Base-by-base conservation (phyloP, 2,888 invertebrate species). In the Caenorhabditis sp. region DNA sequence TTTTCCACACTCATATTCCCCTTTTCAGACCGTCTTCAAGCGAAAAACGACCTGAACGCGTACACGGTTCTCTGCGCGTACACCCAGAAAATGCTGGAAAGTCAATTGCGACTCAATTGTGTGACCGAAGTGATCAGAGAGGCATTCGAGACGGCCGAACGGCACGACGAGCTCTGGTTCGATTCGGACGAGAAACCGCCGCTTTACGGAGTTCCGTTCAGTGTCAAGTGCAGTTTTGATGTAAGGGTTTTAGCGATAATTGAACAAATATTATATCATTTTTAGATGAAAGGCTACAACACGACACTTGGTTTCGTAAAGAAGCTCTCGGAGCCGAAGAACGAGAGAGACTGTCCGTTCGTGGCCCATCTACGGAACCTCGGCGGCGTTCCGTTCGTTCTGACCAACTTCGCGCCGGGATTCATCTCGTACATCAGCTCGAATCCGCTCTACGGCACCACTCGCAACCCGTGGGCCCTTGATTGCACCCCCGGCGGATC, bases 301-400 rank as follows among this genome's bases (percentile, higher is more conserved):
- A 85, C 86, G 13, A 88, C 87, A 7, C 65, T 86, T 32, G 90
- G 90, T 1, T 75, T 89, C 39, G 86, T 88, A 2, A 89, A 89
- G 78, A 79, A 80, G 11, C 72, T 90, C 22, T 85, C 87, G 26
- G 78, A 86, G 46, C 90, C 90, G 4, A 52, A 43, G 20, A 78
- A 80, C 52, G 50, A 66, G 1, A 68, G 66, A 0, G 83, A 85
- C 26, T 85, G 86, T 65, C 79, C 86, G n/a, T 75, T 84, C 45
- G 84, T 88, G 1, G 71, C 68, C 1, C 80, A 81, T 72, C 61
- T 90, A n/a, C 83, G 79, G 22, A 76, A 84, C 3, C 80, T 89
- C 11, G 91, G 92, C 55, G 91, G 90, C 15, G 63, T 63, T 17
- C 79, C 91, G 0, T 91, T 90, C 87, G 90, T 89, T 20, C 89